These are phyloP conservation scores for Manis pentadactyla DNA, from an alignment of 2,797 vertebrate species.

Conservation along the genomic window DNA sequence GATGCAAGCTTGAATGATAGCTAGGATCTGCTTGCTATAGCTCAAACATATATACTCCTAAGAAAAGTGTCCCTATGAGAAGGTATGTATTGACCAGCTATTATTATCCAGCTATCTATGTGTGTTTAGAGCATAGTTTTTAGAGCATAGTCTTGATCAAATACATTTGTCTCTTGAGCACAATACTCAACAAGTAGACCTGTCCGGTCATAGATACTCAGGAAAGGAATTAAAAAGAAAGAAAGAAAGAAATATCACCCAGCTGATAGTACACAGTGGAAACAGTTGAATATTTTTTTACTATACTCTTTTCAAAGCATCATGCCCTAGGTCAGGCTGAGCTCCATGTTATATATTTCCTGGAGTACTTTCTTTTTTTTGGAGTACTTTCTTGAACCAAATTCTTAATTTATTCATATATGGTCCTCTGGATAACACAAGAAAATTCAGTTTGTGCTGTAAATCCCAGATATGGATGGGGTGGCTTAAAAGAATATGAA, in stretches of 20 bases:
- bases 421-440: not conserved
- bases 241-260: not conserved
- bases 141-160: not conserved
- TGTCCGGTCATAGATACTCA: not conserved
- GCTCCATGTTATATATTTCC: not conserved
- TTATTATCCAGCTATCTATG: not conserved
- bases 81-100: not conserved
- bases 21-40: not conserved
- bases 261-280: not conserved
- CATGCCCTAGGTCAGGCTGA: not conserved
- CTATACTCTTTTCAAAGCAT: not conserved
- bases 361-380: not conserved
- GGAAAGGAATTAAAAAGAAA: not conserved
- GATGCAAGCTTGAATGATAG: not conserved
- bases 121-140: not conserved
- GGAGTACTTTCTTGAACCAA: slow-evolving; percentile 35
- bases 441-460: not conserved
- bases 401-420: slow-evolving; percentile 36
- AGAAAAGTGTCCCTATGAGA: not conserved
- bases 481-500: slow-evolving; percentile 36
- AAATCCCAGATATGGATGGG: slow-evolving; percentile 23
- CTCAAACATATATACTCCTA: not conserved
- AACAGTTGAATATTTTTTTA: not conserved
- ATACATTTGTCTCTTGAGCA: not conserved
- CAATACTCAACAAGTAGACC: not conserved